Conservation (phyloP, 2,888 invertebrate genomes). For the Hemistola chrysoprasaria region DNA sequence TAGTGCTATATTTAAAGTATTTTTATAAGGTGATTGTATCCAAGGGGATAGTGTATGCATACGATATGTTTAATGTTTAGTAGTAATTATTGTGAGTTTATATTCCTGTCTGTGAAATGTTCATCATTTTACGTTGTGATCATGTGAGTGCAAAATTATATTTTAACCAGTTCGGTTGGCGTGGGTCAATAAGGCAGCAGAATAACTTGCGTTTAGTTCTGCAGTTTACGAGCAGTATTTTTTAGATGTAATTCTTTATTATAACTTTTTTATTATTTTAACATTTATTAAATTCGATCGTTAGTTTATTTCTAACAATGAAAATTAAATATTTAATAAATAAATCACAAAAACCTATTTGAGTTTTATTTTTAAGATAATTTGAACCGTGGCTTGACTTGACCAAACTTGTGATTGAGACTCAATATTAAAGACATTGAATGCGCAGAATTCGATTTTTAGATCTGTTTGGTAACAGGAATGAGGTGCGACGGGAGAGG, state of each 20-base stretch:
- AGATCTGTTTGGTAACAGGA: too few species aligned
- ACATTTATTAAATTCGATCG: slow-evolving; percentile 78
- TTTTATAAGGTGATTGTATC: slow-evolving; percentile 2
- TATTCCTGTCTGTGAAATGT: slow-evolving; percentile 79
- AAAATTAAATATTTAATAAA: slow-evolving; percentile 81
- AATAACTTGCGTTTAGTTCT: slow-evolving; percentile 60
- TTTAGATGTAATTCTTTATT: slow-evolving; percentile 78
- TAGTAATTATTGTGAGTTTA: slow-evolving; percentile 49
- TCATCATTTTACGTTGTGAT: slow-evolving; percentile 80
- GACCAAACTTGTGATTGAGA: too few species aligned
- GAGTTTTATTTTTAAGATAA: slow-evolving; percentile 64
- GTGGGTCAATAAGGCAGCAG: slow-evolving; percentile 73
- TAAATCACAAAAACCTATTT: slow-evolving; percentile 70
- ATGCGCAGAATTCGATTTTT: too few species aligned
- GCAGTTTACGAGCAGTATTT: slow-evolving; percentile 81
- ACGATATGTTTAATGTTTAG: slow-evolving; percentile 34
- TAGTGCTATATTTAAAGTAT: too few species aligned
- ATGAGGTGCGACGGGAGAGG: too few species aligned
- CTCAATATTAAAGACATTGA: too few species aligned
- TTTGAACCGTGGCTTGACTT: too few species aligned
- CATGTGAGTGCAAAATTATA: slow-evolving; percentile 79
- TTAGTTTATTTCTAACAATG: slow-evolving; percentile 82
- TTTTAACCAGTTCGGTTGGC: slow-evolving; percentile 62
- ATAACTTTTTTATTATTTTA: slow-evolving; percentile 72
- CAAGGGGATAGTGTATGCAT: slow-evolving; percentile 24